Base-by-base conservation (phyloP, 1,140 invertebrate species). In the Rhyzopertha dominica region DNA sequence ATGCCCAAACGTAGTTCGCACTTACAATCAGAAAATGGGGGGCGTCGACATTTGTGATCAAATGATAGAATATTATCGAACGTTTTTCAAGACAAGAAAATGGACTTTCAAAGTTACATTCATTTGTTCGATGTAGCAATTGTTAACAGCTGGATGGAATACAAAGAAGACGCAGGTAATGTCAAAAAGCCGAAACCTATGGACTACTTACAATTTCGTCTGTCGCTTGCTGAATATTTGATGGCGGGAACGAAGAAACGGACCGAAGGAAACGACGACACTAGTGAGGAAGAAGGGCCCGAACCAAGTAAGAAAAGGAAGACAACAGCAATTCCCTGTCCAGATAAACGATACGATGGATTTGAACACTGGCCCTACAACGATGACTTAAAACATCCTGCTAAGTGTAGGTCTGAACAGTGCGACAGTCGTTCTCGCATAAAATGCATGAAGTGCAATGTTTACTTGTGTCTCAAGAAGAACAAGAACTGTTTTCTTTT, bases 1-100 rank as follows among this genome's bases (percentile, higher is more conserved):
- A 28, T 34, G 35, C 16, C 43, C 48, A 12, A 30, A 28, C 5
- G 42, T 50, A 10, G 29, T 46, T 9, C 8, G 41, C 19, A 13
- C 13, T 4, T 50, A 46, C 31, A 46, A 50, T 32, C 9, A 32
- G n/a, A 37, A 46, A 19, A 46, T 46, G 42, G 36, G 35, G 3
- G 47, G 25, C n/a, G 41, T 49, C 2, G 47, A 49, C 40, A 5
- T 44, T 10, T 29, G 24, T 26, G 41, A 44, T 37, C n/a, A n/a
- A n/a, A n/a, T n/a, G n/a, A n/a, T n/a, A n/a, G n/a, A n/a, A n/a
- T n/a, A n/a, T n/a, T n/a, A n/a, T n/a, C n/a, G n/a, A n/a, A n/a
- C n/a, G n/a, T n/a, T n/a, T n/a, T n/a, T n/a, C n/a, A n/a, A n/a
- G n/a, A n/a, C n/a, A n/a, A n/a, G n/a, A n/a, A n/a, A n/a, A n/a